Conservation (phyloP, 2,888 invertebrate species). For the Sphecodes monilicornis region DNA sequence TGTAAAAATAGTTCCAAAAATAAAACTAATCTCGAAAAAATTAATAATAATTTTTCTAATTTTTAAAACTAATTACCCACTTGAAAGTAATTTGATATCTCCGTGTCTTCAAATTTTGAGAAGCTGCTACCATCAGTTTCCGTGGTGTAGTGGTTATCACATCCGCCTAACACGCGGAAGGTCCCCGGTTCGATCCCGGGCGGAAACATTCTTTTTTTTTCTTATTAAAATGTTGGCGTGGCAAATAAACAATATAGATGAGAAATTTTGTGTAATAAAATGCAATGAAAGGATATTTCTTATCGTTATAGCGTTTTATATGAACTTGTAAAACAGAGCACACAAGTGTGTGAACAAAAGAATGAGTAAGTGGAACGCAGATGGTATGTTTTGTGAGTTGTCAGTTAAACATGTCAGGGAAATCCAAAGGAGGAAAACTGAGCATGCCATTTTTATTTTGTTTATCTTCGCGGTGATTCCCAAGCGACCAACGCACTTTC, state of each 20-base stretch:
- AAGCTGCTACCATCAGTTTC: constrained; percentile 85
- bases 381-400: background rate
- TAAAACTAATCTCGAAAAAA: background rate
- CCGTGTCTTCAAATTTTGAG: background rate
- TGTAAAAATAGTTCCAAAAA: no score
- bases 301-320: background rate
- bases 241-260: background rate
- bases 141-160: constrained; percentile 97
- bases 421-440: constrained; percentile 2
- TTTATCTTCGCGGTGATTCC: constrained; percentile 10
- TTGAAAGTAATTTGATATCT: background rate
- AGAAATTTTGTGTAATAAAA: background rate
- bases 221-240: background rate
- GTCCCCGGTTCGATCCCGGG: constrained; percentile 96
- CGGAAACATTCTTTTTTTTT: constrained; percentile 88
- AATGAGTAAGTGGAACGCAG: background rate
- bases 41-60: background rate
- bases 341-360: background rate
- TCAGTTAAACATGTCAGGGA: background rate
- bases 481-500: background rate
- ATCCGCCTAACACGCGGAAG: constrained; percentile 97
- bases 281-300: background rate
- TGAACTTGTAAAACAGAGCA: background rate
- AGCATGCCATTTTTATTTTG: background rate
- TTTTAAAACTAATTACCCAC: no score